Conservation (phyloP, 1,140 invertebrate species). For the roundworm (Caenorhabditis elegans) region WBcel235 BX284605.5:19142001-19142500, state of each 20-base stretch:
- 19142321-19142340: not conserved
- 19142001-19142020: not conserved
- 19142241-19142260: too few species aligned
- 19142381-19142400: not conserved
- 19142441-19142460: not conserved
- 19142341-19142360: not conserved
- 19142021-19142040: not conserved
- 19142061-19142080: too few species aligned
- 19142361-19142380: not conserved
- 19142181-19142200: too few species aligned
- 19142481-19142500: slow-evolving; percentile 28
- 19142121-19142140: too few species aligned
- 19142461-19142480: not conserved
- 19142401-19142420: not conserved
- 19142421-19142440: not conserved
- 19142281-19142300: not conserved
- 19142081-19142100: too few species aligned
- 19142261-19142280: too few species aligned
- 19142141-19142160: too few species aligned
- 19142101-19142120: too few species aligned
- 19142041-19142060: too few species aligned
- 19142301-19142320: not conserved
- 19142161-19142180: too few species aligned
- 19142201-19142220: too few species aligned
- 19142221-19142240: too few species aligned